A percentile compares a stretch with the other conserved stretches of the same genome.
phyloP scores from a whole-genome alignment of 2,113 vertebrate genomes.

The Syngnathoides biaculeatus region DNA sequence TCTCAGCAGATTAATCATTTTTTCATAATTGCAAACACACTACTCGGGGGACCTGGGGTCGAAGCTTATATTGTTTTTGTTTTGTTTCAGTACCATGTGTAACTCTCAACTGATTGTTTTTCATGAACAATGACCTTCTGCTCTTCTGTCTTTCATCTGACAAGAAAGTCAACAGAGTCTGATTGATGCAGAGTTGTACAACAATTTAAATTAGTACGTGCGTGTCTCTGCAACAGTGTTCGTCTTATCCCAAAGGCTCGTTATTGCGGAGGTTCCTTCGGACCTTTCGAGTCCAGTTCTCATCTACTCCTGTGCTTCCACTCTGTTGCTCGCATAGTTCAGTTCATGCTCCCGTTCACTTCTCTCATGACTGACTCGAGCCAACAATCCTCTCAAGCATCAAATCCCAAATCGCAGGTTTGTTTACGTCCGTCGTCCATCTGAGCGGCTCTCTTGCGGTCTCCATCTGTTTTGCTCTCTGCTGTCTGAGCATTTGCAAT shows the following conservation, averaged over 20 bases:
- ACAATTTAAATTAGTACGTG: background rate
- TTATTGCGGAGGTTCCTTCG: background rate
- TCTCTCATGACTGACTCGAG: constrained; percentile 52
- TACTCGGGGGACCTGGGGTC: background rate
- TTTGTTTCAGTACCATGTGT: background rate
- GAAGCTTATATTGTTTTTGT: background rate
- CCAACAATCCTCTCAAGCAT: constrained; percentile 60
- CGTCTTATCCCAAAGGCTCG: background rate
- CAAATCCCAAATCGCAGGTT: constrained; percentile 70
- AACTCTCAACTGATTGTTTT: background rate
- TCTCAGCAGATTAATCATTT: background rate
- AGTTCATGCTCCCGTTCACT: constrained; percentile 53
- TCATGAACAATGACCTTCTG: background rate
- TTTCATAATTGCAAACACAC: background rate
- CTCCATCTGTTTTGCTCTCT: constrained; percentile 56
- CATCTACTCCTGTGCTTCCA: constrained; percentile 36
- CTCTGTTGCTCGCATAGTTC: constrained; percentile 47
- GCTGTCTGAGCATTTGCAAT: constrained; percentile 21
- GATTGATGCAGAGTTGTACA: background rate
- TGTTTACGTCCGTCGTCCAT: constrained; percentile 51
- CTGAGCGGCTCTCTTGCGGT: constrained; percentile 30
- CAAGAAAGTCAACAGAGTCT: background rate
- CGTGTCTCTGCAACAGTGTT: background rate
- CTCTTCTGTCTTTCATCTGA: background rate
- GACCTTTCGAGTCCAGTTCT: background rate